Percentiles rank a stretch among this genome's conserved stretches.
Conservation (phyloP, 1,140 invertebrate genomes). For the Neuroterus valhalla region DNA sequence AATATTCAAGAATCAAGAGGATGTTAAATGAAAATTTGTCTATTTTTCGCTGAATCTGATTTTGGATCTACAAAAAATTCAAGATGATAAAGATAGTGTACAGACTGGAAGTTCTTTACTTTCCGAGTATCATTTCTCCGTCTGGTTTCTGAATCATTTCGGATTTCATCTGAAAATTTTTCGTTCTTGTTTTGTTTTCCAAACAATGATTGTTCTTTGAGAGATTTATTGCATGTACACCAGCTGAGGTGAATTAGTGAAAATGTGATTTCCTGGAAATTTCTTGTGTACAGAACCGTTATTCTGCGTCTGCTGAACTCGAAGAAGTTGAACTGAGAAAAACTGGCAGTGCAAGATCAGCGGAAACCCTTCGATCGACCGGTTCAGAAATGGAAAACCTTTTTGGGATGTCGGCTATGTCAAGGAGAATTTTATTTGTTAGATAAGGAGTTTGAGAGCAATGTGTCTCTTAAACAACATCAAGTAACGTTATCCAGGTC, state of each 20-base stretch:
- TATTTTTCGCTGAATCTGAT: not conserved
- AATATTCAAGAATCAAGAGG: not conserved
- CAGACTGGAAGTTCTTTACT: no score
- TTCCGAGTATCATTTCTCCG: no score
- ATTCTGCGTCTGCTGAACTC: not conserved
- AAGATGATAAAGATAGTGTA: no score
- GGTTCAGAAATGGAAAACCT: constrained; percentile 29
- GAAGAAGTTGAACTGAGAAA: constrained; percentile 8
- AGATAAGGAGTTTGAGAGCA: constrained; percentile 24
- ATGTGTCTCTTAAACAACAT: not conserved
- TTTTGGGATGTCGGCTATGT: not conserved
- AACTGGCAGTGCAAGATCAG: not conserved
- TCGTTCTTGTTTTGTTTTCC: not conserved
- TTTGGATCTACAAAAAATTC: no score
- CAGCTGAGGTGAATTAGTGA: not conserved
- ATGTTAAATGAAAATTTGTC: not conserved
- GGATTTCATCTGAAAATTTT: not conserved
- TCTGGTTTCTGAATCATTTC: no score
- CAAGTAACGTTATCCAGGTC: not conserved
- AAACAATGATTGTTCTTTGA: not conserved
- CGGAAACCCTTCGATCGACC: not conserved
- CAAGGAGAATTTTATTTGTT: constrained; percentile 7
- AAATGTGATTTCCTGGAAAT: constrained; percentile 9
- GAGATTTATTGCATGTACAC: not conserved
- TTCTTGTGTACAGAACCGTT: not conserved